These are phyloP conservation scores for Drosophila incognita DNA, from an alignment of 2,888 invertebrate genomes.

Conservation along the genomic window DNA sequence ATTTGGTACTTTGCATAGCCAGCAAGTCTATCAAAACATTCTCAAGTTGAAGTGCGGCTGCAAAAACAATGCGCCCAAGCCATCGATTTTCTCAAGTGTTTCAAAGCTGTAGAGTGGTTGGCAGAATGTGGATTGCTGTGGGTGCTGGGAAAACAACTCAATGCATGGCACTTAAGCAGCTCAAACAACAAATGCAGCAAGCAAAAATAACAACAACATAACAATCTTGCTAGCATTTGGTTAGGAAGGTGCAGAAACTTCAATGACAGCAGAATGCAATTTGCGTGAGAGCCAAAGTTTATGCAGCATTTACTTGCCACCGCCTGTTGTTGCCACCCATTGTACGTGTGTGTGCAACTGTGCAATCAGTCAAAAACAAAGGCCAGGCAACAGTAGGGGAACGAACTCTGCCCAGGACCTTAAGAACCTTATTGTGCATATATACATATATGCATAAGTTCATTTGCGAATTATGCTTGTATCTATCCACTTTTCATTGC, in stretches of 20 bases:
- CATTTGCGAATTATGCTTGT: slow-evolving; percentile 7
- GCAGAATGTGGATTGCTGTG: slow-evolving; percentile 1
- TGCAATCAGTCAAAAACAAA: slow-evolving; percentile 53
- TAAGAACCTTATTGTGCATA: slow-evolving; percentile 15
- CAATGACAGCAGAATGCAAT: slow-evolving; percentile 71
- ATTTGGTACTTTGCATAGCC: slow-evolving; percentile 63
- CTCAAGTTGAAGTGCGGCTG: slow-evolving; percentile 78
- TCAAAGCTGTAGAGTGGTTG: neutral
- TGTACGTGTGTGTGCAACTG: slow-evolving; percentile 30
- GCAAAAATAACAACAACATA: slow-evolving; percentile 24
- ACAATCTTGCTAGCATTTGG: slow-evolving; percentile 58
- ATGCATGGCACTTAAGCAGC: slow-evolving; percentile 78
- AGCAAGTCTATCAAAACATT: slow-evolving; percentile 79
- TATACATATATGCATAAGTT: neutral
- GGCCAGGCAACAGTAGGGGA: neutral
- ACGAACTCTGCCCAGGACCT: slow-evolving; percentile 16
- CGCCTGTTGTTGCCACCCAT: slow-evolving; percentile 37
- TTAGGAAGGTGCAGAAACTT: slow-evolving; percentile 71
- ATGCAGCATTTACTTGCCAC: slow-evolving; percentile 48
- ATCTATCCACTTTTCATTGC: slow-evolving; percentile 10
- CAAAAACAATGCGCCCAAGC: slow-evolving; percentile 64
- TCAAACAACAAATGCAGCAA: slow-evolving; percentile 49
- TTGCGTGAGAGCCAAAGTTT: slow-evolving; percentile 57
- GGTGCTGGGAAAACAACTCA: slow-evolving; percentile 72
- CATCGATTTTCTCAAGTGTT: slow-evolving; percentile 71